Percentiles rank a stretch among this genome's conserved stretches.
phyloP scores from a whole-genome alignment of 2,797 vertebrate genomes.

The Gymnodraco acuticeps region DNA sequence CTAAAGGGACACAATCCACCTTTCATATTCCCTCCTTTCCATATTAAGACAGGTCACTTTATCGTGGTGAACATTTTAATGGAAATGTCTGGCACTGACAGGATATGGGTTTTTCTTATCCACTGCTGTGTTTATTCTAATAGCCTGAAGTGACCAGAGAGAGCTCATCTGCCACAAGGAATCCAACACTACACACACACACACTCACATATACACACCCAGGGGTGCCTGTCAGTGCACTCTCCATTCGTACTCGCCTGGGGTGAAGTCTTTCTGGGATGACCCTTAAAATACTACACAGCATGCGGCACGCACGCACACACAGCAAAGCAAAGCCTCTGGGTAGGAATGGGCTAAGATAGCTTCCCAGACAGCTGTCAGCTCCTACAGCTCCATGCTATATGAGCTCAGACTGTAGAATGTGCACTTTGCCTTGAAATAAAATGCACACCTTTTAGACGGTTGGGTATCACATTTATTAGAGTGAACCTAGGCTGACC shows the following conservation, averaged over 20 bases:
- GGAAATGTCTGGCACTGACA: constrained; percentile 47
- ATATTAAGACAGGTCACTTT: constrained; percentile 28
- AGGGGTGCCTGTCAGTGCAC: constrained; percentile 69
- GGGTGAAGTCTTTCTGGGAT: constrained; percentile 65
- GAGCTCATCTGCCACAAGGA: constrained; percentile 78
- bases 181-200: constrained; percentile 38
- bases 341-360: constrained; percentile 51
- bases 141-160: constrained; percentile 47
- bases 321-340: constrained; percentile 43
- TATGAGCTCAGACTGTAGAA: constrained; percentile 25
- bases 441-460: too few species aligned
- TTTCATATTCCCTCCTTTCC: not conserved
- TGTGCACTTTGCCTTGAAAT: constrained; percentile 21
- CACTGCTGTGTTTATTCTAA: constrained; percentile 67
- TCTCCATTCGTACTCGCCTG: constrained; percentile 52
- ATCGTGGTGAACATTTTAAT: constrained; percentile 59
- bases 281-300: constrained; percentile 74
- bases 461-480: too few species aligned
- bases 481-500: not conserved
- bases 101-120: constrained; percentile 66
- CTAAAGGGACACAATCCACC: constrained; percentile 10
- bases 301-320: constrained; percentile 54
- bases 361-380: constrained; percentile 74
- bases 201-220: constrained; percentile 47
- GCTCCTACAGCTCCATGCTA: constrained; percentile 32